Percentiles rank a stretch among this genome's conserved stretches.
Conservation (phyloP, 2,113 vertebrate genomes). For the Casuarius casuarius region DNA sequence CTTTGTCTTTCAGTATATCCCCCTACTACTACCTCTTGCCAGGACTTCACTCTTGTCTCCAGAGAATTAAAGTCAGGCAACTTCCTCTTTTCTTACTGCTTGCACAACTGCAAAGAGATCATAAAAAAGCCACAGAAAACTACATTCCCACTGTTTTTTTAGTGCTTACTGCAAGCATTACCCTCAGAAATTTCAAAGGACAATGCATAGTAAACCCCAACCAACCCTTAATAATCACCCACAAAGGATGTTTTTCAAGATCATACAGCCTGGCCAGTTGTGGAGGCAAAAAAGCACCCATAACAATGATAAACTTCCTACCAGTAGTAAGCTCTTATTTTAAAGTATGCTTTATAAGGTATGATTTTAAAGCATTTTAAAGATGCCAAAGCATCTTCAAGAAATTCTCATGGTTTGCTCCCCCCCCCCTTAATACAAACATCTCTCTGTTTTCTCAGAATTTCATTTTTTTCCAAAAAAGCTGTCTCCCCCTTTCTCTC, state of each 20-base stretch:
- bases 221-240: neutral
- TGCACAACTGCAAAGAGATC: neutral
- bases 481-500: fast-evolving
- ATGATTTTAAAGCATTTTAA: neutral
- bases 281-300: neutral
- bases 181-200: neutral
- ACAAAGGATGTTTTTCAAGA: neutral
- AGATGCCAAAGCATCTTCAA: neutral
- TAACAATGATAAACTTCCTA: neutral
- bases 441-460: neutral
- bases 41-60: neutral
- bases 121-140: neutral
- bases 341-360: neutral
- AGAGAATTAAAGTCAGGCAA: neutral
- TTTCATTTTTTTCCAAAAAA: neutral
- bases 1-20: neutral
- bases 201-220: neutral
- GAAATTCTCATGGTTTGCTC: neutral
- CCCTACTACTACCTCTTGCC: neutral
- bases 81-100: neutral
- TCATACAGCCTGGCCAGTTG: fast-evolving
- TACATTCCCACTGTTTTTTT: neutral
- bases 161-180: neutral
- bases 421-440: neutral
- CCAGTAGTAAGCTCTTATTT: neutral